Percentiles rank a stretch among this genome's conserved stretches.
phyloP scores from a whole-genome alignment of 2,113 vertebrate species.

The Strix uralensis region DNA sequence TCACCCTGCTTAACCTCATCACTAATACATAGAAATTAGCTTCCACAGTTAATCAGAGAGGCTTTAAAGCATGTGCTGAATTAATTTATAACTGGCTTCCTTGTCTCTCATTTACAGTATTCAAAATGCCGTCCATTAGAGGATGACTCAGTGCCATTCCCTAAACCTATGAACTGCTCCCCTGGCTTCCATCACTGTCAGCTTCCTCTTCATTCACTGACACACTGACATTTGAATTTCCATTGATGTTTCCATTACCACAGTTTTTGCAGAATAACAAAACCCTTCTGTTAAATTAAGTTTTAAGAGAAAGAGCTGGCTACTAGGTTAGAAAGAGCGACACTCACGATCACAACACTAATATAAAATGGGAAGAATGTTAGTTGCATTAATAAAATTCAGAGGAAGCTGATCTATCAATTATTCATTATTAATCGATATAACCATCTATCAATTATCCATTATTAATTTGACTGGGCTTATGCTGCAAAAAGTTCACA shows the following conservation, averaged over 20 bases:
- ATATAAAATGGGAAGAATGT: not conserved
- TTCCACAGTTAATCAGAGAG: not conserved
- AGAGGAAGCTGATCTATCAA: not conserved
- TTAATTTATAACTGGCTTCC: not conserved
- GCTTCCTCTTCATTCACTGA: not conserved
- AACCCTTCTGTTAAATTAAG: not conserved
- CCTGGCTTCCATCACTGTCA: not conserved
- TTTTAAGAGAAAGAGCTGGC: not conserved
- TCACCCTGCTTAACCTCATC: not conserved
- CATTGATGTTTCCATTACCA: conserved; percentile 1
- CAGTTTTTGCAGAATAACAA: not conserved
- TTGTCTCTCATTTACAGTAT: conserved; percentile 1
- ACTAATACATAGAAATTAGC: not conserved
- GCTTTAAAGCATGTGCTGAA: not conserved
- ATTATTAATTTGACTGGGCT: not conserved
- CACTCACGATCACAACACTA: not conserved
- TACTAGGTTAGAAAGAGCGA: not conserved
- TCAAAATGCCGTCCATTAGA: not conserved
- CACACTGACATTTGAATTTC: not conserved
- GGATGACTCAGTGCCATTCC: not conserved
- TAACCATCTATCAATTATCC: not conserved
- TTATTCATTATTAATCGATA: not conserved
- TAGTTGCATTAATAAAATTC: not conserved
- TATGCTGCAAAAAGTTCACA: not conserved
- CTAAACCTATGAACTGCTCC: not conserved